Percentiles rank a stretch among this genome's conserved stretches.
phyloP scores from a whole-genome alignment of 2,113 vertebrate species.

The Oryctolagus cuniculus region DNA sequence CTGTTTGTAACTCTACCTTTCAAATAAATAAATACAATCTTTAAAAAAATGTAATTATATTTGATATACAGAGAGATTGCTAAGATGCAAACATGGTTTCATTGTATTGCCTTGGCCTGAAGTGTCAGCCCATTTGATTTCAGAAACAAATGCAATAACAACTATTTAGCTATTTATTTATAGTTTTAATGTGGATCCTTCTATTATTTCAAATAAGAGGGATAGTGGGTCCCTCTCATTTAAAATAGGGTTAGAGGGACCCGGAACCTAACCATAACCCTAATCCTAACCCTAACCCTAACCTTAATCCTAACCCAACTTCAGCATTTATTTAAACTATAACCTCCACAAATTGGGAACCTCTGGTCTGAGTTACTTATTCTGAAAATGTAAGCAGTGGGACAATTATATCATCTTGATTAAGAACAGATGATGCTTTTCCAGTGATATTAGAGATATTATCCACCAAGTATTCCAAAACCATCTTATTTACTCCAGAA shows the following conservation, averaged over 20 bases:
- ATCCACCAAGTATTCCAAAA: background rate
- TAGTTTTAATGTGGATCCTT: background rate
- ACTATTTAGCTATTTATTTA: background rate
- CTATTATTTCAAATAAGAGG: constrained; percentile 9
- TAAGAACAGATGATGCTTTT: background rate
- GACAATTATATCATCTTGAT: background rate
- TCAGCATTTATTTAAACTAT: background rate
- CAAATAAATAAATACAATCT: too few species aligned
- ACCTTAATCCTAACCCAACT: background rate
- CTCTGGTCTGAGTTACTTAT: background rate
- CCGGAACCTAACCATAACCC: too few species aligned
- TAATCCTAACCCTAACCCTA: too few species aligned
- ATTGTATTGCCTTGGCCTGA: background rate
- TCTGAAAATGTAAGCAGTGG: background rate
- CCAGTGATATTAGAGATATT: constrained; percentile 20
- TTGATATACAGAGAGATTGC: background rate
- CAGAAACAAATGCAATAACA: background rate
- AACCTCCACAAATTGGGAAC: background rate
- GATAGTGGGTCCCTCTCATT: too few species aligned
- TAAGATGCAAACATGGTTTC: constrained; percentile 44
- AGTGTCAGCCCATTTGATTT: constrained; percentile 41
- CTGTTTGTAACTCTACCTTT: too few species aligned
- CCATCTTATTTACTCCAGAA: background rate
- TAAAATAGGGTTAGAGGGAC: too few species aligned
- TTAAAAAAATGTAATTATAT: background rate